Evolutionary conservation across 2,797 vertebrate genomes (phyloP).

Genomic region (Danio aesculapii): DNA sequence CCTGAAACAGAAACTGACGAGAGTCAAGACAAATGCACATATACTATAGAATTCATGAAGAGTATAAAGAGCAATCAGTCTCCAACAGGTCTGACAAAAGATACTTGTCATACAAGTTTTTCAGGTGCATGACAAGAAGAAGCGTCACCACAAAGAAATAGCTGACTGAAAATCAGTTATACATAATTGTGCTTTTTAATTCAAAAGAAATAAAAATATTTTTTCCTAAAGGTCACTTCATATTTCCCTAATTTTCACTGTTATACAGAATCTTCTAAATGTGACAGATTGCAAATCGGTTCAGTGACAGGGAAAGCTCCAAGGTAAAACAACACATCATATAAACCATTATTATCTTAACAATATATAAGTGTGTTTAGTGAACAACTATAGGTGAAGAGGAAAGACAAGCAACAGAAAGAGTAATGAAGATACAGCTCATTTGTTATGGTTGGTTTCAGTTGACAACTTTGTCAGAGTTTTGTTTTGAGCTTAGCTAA

Average conservation of each 20-base stretch:
- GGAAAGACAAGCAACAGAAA: neutral
- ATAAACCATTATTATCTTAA: neutral
- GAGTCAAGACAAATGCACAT: conserved; percentile 53
- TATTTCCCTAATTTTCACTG: neutral
- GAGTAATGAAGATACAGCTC: neutral
- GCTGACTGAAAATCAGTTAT: conserved; percentile 35
- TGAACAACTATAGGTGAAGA: neutral
- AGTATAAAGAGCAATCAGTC: conserved; percentile 40
- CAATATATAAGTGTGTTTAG: neutral
- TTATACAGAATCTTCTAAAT: neutral
- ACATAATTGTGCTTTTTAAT: conserved; percentile 18
- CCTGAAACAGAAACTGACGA: conserved; percentile 54
- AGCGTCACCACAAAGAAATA: conserved; percentile 54
- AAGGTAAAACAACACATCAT: neutral
- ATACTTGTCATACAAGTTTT: conserved; percentile 77
- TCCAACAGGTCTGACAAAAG: conserved; percentile 67
- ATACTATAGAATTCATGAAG: conserved; percentile 7
- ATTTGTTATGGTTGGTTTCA: neutral
- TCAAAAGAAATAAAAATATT: neutral
- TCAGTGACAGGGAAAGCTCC: neutral
- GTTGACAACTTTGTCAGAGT: conserved; percentile 22
- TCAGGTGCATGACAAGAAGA: conserved; percentile 66
- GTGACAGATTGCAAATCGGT: neutral
- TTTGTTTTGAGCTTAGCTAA: conserved; percentile 37
- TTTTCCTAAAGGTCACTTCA: neutral